phyloP scores from a whole-genome alignment of 2,113 vertebrate species.

The Aleadryas rufinucha region DNA sequence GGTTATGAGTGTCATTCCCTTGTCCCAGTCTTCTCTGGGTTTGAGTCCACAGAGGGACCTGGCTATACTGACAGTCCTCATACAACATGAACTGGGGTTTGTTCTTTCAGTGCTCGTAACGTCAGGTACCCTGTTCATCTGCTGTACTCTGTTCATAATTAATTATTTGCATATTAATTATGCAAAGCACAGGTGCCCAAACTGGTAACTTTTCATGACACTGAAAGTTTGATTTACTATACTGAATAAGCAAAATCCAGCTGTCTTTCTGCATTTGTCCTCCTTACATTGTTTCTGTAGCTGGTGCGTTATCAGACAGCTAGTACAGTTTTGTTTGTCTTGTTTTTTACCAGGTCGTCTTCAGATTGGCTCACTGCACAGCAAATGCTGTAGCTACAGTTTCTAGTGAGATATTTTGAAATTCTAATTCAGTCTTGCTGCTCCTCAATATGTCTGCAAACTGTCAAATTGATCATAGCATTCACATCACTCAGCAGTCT shows the following conservation, averaged over 20 bases:
- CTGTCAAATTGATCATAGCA: not conserved
- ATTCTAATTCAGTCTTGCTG: not conserved
- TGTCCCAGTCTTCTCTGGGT: not conserved
- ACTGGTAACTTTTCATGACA: not conserved
- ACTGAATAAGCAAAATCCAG: not conserved
- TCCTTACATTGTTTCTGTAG: not conserved
- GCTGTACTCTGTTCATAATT: not conserved
- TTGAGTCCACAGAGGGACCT: not conserved
- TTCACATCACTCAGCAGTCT: not conserved
- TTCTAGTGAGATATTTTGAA: not conserved
- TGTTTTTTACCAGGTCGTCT: not conserved
- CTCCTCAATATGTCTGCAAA: not conserved
- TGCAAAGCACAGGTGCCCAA: not conserved
- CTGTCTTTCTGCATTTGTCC: not conserved
- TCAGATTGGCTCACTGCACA: not conserved
- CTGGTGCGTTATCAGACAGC: not conserved
- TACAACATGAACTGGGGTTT: not conserved
- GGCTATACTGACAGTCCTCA: not conserved
- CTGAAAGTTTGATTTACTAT: not conserved
- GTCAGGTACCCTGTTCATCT: not conserved
- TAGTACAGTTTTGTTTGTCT: not conserved
- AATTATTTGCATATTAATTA: not conserved
- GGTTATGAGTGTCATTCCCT: not conserved
- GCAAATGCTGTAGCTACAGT: not conserved
- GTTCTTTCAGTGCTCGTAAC: not conserved